Evolutionary conservation across 2,797 vertebrate species (phyloP).

Genomic region (Ataeniobius toweri): DNA sequence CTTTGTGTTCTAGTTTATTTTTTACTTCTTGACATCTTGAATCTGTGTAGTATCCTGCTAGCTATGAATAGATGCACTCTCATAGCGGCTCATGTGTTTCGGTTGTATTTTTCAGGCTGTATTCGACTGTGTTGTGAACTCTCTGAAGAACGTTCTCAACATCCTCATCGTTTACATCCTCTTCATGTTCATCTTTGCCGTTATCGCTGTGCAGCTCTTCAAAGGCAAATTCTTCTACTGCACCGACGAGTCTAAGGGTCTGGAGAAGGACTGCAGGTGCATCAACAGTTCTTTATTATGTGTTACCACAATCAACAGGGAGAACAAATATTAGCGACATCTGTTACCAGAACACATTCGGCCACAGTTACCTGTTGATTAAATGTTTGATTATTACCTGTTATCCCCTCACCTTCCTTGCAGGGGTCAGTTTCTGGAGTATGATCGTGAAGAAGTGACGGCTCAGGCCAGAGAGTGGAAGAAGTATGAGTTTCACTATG

Average conservation of each 20-base stretch:
- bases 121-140: conserved; percentile 98
- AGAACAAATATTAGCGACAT: neutral
- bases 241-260: conserved; percentile 94
- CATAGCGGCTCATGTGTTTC: neutral
- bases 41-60: neutral
- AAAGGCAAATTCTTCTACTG: conserved; percentile 99
- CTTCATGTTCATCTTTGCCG: conserved; percentile 99
- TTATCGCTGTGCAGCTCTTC: conserved; percentile 98
- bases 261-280: conserved; percentile 96
- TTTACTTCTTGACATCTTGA: too few species aligned
- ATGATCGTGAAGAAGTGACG: conserved; percentile 87
- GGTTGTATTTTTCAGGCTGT: conserved; percentile 85
- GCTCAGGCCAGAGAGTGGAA: conserved; percentile 92
- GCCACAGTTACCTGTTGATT: neutral
- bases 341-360: neutral
- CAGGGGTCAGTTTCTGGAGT: conserved; percentile 95
- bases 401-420: neutral
- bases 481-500: conserved; percentile 97
- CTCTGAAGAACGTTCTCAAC: conserved; percentile 97
- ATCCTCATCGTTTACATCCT: conserved; percentile 98
- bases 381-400: neutral
- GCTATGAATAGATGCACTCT: neutral
- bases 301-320: too few species aligned
- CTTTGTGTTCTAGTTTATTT: too few species aligned
- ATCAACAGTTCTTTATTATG: neutral